Conservation (phyloP, 2,797 vertebrate species). For the Leptodactylus fallax region DNA sequence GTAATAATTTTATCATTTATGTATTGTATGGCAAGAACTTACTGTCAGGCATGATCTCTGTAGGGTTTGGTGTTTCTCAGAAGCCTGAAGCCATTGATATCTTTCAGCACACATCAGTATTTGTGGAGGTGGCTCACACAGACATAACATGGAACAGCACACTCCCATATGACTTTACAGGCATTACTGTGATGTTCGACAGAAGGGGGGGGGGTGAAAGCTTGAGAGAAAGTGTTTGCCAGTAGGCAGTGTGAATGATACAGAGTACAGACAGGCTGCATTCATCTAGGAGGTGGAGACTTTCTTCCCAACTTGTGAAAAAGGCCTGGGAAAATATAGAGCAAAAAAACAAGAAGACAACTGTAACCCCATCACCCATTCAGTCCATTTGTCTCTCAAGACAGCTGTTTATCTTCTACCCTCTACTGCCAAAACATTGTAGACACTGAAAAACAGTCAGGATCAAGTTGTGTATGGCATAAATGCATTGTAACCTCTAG, state of each 20-base stretch:
- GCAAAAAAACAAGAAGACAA: slow-evolving; percentile 56
- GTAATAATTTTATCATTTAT: no score
- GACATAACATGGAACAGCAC: background rate
- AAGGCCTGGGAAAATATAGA: slow-evolving; percentile 34
- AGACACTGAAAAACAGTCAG: background rate
- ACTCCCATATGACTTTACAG: slow-evolving; percentile 7
- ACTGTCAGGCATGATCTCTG: background rate
- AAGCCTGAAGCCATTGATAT: no score
- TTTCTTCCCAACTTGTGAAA: slow-evolving; percentile 52
- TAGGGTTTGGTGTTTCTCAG: background rate
- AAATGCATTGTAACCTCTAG: background rate
- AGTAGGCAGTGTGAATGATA: background rate
- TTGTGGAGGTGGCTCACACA: background rate
- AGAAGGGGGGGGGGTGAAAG: background rate
- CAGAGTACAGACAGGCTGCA: slow-evolving; percentile 11
- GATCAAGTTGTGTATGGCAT: background rate
- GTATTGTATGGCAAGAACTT: no score
- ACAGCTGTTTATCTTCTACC: slow-evolving; percentile 51
- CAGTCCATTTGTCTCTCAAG: slow-evolving; percentile 49
- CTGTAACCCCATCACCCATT: slow-evolving; percentile 44
- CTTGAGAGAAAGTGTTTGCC: slow-evolving; percentile 32
- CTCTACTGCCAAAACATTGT: background rate
- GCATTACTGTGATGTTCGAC: background rate
- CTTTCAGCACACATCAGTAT: background rate
- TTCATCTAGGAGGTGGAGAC: slow-evolving; percentile 44